A percentile compares a stretch with the other conserved stretches of the same genome.
phyloP scores from a whole-genome alignment of 2,888 invertebrate species.

The Andrena fulva region DNA sequence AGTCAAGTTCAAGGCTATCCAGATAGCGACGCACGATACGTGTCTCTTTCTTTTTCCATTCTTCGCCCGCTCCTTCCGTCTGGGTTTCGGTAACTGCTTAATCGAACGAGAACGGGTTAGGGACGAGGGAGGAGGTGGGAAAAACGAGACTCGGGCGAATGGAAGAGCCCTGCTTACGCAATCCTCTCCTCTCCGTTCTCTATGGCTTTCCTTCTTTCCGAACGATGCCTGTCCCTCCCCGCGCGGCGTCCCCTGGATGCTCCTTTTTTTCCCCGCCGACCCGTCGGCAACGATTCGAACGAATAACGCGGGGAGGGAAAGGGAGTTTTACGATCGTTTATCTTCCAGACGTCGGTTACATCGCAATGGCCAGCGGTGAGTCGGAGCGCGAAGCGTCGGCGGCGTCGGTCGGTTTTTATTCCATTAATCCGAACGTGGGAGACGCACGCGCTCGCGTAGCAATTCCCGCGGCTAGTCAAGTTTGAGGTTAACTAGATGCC shows the following conservation, averaged over 20 bases:
- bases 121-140: conserved; percentile 3
- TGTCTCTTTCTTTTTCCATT: conserved; percentile 49
- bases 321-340: background rate
- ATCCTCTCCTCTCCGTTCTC: conserved; percentile 12
- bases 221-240: background rate
- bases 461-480: conserved; percentile 52
- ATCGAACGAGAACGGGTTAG: conserved; percentile 31
- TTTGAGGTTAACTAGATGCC: conserved; percentile 59
- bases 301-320: background rate
- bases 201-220: conserved; percentile 12
- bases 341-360: background rate
- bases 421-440: conserved; percentile 51
- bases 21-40: conserved; percentile 65
- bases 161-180: conserved; percentile 34
- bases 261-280: too few relatives aligned
- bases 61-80: conserved; percentile 47
- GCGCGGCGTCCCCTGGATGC: background rate
- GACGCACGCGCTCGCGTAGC: conserved; percentile 27
- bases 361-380: background rate
- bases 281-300: background rate
- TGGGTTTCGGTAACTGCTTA: conserved; percentile 42
- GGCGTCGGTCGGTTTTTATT: conserved; percentile 28
- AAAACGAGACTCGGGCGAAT: conserved; percentile 29
- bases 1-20: conserved; percentile 84
- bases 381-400: background rate